Conservation (phyloP, 2,888 invertebrate genomes). For the Helleia helle region DNA sequence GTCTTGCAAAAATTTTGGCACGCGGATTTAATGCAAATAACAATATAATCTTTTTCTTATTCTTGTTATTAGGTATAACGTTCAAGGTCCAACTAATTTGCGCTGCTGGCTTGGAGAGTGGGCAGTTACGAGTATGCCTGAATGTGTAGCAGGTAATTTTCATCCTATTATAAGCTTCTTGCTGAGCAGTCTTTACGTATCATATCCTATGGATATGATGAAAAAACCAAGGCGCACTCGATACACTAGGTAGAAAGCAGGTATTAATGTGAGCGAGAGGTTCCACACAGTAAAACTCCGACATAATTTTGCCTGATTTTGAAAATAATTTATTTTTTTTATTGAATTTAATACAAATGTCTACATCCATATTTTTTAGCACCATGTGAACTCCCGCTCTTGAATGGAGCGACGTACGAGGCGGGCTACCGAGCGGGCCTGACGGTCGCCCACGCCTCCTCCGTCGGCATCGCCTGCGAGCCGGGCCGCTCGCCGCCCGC, state of each 20-base stretch:
- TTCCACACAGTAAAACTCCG: no score
- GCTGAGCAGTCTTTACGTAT: no score
- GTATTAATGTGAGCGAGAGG: no score
- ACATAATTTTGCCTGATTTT: background rate
- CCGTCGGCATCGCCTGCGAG: constrained; percentile 83
- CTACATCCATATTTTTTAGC: constrained; percentile 64
- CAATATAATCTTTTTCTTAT: no score
- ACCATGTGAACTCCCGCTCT: constrained; percentile 79
- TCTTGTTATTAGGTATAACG: constrained; percentile 64
- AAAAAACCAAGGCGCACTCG: no score
- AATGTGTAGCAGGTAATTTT: constrained; percentile 81
- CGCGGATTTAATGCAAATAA: no score
- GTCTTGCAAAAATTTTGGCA: no score
- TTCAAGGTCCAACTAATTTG: constrained; percentile 81
- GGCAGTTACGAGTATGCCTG: constrained; percentile 83
- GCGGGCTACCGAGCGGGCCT: constrained; percentile 85
- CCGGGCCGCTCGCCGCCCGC: constrained; percentile 66
- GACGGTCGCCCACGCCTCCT: constrained; percentile 86
- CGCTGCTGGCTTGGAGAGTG: constrained; percentile 88
- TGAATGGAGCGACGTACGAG: constrained; percentile 81
- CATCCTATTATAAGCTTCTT: background rate
- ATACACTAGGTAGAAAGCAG: no score
- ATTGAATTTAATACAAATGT: background rate
- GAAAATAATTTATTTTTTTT: background rate
- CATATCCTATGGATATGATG: no score